These are phyloP conservation scores for Paralinhomoeus sp. DNA, from an alignment of 2,888 invertebrate species.

Conservation along the genomic window DNA sequence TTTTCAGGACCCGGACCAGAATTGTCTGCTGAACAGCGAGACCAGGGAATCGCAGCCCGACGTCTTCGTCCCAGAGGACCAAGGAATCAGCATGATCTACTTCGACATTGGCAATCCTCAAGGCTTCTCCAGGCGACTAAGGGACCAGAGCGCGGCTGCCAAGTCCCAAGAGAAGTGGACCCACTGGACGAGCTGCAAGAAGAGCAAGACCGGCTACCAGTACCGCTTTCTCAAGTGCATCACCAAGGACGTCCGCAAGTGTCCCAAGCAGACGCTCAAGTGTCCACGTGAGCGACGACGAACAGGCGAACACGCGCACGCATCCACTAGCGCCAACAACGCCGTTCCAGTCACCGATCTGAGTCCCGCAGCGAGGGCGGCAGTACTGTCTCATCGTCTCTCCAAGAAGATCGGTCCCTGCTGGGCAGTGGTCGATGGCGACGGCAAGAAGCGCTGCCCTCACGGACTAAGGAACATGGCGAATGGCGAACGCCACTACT, in stretches of 20 bases:
- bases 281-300: conserved; percentile 11
- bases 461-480: conserved; percentile 7
- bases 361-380: not conserved
- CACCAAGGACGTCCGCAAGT: conserved; percentile 11
- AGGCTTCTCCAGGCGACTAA: too few relatives aligned
- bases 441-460: conserved; percentile 10
- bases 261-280: conserved; percentile 11
- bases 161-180: conserved; percentile 6
- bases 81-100: conserved; percentile 9
- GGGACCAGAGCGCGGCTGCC: too few relatives aligned
- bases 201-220: conserved; percentile 4
- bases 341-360: not conserved
- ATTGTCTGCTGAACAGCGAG: conserved; percentile 12
- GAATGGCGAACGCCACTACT: conserved; percentile 8
- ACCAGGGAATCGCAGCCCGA: conserved; percentile 8
- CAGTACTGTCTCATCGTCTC: too few relatives aligned
- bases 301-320: too few relatives aligned
- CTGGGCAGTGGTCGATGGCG: conserved; percentile 9
- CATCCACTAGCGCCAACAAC: too few relatives aligned
- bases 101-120: conserved; percentile 17
- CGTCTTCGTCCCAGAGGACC: conserved; percentile 12
- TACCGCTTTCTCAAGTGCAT: conserved; percentile 11
- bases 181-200: conserved; percentile 9
- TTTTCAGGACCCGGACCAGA: conserved; percentile 2
- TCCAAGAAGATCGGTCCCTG: conserved; percentile 4